Conservation (phyloP, 2,113 vertebrate genomes). For the cattle (Bos taurus) region ARS-UCD2.0 NC_037342.1:43659501-43660000, state of each 20-base stretch:
- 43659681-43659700: neutral
- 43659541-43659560: neutral
- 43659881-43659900: neutral
- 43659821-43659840: neutral
- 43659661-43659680: neutral
- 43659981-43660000: neutral
- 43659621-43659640: neutral
- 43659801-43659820: neutral
- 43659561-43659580: neutral
- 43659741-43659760: neutral
- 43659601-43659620: neutral
- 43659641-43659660: neutral
- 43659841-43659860: neutral
- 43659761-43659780: slow-evolving; percentile 73
- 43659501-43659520: neutral
- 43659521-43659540: neutral
- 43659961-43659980: neutral
- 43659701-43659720: neutral
- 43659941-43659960: neutral
- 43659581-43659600: neutral
- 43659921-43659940: neutral
- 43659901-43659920: neutral
- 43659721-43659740: slow-evolving; percentile 27
- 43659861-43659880: slow-evolving; percentile 23
- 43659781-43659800: slow-evolving; percentile 61